A percentile compares a stretch with the other conserved stretches of the same genome.
Conservation (phyloP, 2,888 invertebrate genomes). For the Allophyes oxyacanthae region DNA sequence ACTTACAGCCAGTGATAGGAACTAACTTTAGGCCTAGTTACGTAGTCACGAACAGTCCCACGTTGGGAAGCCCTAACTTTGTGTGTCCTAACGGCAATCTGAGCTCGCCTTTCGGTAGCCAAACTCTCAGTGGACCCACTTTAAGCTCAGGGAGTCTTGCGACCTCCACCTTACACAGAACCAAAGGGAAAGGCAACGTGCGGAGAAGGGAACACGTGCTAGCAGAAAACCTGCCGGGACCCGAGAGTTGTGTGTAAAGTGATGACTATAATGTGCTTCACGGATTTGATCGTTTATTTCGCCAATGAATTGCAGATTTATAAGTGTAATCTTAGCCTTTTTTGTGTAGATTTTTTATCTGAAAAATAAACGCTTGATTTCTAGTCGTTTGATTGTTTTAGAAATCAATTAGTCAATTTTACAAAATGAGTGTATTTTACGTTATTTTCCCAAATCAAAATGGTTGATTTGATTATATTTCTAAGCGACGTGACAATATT, state of each 20-base stretch:
- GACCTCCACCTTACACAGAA: constrained; percentile 84
- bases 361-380: constrained; percentile 4
- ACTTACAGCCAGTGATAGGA: constrained; percentile 71
- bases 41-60: constrained; percentile 81
- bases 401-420: constrained; percentile 11
- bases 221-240: constrained; percentile 95
- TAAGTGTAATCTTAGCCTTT: constrained; percentile 35
- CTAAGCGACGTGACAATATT: constrained; percentile 56
- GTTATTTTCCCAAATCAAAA: constrained; percentile 50
- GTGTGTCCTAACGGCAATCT: constrained; percentile 85
- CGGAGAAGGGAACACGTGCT: constrained; percentile 93
- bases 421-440: constrained; percentile 30
- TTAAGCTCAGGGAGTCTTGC: constrained; percentile 83
- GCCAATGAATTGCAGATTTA: constrained; percentile 58
- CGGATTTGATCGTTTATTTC: constrained; percentile 56
- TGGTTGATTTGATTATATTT: constrained; percentile 31
- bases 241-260: constrained; percentile 94
- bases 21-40: constrained; percentile 82
- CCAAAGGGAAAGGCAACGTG: constrained; percentile 85
- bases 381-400: background rate
- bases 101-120: constrained; percentile 82
- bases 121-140: constrained; percentile 82
- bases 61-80: constrained; percentile 85
- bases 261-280: constrained; percentile 41
- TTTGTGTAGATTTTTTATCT: constrained; percentile 51